Conservation (phyloP, 2,888 invertebrate species). For the Caenorhabditis angaria region DNA sequence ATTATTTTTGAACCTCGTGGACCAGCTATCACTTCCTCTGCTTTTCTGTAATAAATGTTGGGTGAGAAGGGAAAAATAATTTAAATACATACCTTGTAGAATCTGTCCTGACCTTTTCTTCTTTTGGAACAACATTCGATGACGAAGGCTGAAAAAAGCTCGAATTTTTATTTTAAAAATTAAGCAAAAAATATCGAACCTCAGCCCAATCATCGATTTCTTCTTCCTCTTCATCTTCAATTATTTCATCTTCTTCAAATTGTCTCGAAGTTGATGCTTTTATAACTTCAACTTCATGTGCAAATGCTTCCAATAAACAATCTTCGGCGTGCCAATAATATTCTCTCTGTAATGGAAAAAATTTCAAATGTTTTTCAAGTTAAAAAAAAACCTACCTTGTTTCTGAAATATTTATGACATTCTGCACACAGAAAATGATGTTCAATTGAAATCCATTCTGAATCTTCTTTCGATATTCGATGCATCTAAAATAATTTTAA, state of each 20-base stretch:
- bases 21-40: conserved; percentile 33
- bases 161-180: background rate
- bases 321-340: conserved; percentile 58
- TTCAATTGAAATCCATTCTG: conserved; percentile 26
- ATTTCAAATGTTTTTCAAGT: background rate
- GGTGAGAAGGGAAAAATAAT: too few species aligned
- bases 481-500: background rate
- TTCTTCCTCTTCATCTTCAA: conserved; percentile 17
- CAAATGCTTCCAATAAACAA: conserved; percentile 61
- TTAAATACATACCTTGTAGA: too few species aligned
- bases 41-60: too few species aligned
- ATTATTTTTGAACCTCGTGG: conserved; percentile 34
- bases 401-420: conserved; percentile 56
- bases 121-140: too few species aligned
- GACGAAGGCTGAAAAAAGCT: too few species aligned
- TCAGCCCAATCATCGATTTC: conserved; percentile 21
- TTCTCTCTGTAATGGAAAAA: conserved; percentile 39
- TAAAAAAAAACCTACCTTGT: conserved; percentile 27
- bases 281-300: conserved; percentile 45
- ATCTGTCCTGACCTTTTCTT: too few species aligned
- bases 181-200: conserved; percentile 7
- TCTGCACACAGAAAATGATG: conserved; percentile 53
- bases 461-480: background rate
- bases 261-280: background rate
- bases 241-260: conserved; percentile 3